Conservation (phyloP, 2,797 vertebrate species). For the Rhynchonycteris naso region DNA sequence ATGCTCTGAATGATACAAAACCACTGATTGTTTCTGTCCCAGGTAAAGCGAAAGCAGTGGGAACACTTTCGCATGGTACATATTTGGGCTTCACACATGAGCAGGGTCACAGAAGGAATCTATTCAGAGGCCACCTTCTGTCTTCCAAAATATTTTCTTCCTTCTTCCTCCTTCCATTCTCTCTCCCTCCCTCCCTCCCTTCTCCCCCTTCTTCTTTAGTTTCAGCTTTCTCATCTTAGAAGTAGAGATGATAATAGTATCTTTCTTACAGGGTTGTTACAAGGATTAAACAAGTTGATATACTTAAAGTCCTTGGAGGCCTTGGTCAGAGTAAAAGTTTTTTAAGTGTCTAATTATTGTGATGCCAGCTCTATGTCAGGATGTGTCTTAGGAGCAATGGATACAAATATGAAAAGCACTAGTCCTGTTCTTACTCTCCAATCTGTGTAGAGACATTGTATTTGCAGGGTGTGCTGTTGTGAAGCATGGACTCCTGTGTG, state of each 20-base stretch:
- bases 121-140: neutral
- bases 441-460: neutral
- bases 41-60: neutral
- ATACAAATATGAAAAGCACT: neutral
- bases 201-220: neutral
- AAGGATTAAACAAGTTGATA: neutral
- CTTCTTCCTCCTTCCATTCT: neutral
- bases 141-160: neutral
- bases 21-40: neutral
- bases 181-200: neutral
- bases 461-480: neutral
- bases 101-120: neutral
- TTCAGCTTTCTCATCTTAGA: neutral
- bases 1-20: neutral
- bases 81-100: neutral
- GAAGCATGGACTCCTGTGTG: neutral
- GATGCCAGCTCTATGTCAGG: neutral
- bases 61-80: neutral
- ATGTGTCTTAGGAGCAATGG: neutral
- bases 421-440: neutral
- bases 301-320: neutral
- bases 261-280: neutral
- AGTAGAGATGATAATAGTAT: neutral
- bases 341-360: neutral
- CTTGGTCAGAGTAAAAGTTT: neutral